Percentiles rank a stretch among this genome's conserved stretches.
Conservation (phyloP, 2,113 vertebrate genomes). For the Alouatta palliata region DNA sequence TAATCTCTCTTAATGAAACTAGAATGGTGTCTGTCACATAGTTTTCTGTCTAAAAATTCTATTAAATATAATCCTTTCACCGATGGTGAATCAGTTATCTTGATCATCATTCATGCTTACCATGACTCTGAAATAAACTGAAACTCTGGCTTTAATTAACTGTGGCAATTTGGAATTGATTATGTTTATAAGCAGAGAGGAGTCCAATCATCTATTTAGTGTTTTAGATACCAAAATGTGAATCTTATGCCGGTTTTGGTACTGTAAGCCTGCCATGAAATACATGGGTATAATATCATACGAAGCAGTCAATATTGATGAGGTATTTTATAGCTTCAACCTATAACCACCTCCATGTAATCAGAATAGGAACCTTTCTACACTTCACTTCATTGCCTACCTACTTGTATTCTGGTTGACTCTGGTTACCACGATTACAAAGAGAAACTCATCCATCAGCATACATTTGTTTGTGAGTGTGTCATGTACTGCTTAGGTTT, state of each 20-base stretch:
- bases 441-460: rapidly evolving
- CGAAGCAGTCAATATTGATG: not conserved
- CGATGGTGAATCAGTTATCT: not conserved
- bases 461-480: not conserved
- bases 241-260: not conserved
- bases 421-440: not conserved
- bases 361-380: not conserved
- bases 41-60: not conserved
- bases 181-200: not conserved
- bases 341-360: not conserved
- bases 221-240: not conserved
- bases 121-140: not conserved
- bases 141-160: not conserved
- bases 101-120: not conserved
- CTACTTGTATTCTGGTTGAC: not conserved
- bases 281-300: not conserved
- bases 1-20: not conserved
- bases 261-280: not conserved
- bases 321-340: not conserved
- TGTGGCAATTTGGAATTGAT: not conserved
- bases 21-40: not conserved
- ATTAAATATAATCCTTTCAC: not conserved
- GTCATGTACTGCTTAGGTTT: not conserved
- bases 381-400: not conserved
- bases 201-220: not conserved